phyloP scores from a whole-genome alignment of 2,797 vertebrate species.

The Acipenser ruthenus region DNA sequence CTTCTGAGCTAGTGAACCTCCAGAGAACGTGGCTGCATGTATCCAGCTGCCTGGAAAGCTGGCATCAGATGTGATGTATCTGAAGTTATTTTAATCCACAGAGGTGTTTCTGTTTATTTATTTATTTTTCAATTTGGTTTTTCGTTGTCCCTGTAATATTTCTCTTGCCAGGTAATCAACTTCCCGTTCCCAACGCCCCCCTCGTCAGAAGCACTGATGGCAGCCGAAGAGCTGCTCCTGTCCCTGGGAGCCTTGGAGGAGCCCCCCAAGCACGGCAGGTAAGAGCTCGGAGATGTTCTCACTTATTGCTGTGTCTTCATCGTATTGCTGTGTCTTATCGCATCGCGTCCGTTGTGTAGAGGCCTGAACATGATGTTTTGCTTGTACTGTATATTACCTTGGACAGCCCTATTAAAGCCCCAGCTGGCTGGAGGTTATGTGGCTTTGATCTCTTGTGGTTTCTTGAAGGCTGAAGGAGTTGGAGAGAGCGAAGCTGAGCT shows the following conservation, averaged over 20 bases:
- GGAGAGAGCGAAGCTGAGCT: constrained; percentile 67
- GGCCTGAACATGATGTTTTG: neutral
- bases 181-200: constrained; percentile 90
- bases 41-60: too few species aligned
- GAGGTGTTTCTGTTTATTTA: neutral
- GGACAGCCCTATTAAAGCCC: too few species aligned
- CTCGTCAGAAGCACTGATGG: constrained; percentile 68
- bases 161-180: constrained; percentile 74
- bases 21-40: too few species aligned
- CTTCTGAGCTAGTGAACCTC: too few species aligned
- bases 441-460: too few species aligned
- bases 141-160: constrained; percentile 5
- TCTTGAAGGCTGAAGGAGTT: constrained; percentile 63
- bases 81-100: too few species aligned
- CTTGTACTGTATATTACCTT: too few species aligned
- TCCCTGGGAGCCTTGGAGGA: constrained; percentile 82
- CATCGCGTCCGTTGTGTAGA: neutral
- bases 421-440: too few species aligned
- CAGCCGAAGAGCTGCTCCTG: constrained; percentile 83
- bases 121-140: neutral
- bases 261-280: constrained; percentile 68
- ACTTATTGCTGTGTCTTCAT: too few species aligned
- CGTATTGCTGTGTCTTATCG: neutral
- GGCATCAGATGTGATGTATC: too few species aligned
- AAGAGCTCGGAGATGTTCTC: constrained; percentile 10